Conservation (phyloP, 1,140 invertebrate species). For the Drosophila persimilis region DNA sequence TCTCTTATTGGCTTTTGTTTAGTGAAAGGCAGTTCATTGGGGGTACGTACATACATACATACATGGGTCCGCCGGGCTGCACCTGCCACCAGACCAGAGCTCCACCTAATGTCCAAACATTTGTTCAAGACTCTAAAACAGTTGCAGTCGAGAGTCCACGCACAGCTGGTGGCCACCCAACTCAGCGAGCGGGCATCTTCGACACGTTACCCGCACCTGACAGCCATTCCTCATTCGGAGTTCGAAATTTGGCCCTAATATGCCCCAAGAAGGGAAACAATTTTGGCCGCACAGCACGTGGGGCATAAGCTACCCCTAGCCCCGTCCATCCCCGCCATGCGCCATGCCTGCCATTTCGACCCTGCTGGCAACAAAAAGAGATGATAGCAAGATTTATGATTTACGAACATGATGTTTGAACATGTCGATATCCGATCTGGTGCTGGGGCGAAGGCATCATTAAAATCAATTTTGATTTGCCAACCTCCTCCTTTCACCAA, state of each 20-base stretch:
- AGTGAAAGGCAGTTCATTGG: slow-evolving; percentile 36
- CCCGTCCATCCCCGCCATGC: not conserved
- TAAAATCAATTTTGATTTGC: slow-evolving; percentile 67
- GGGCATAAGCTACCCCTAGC: slow-evolving; percentile 31
- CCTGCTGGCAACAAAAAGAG: slow-evolving; percentile 44
- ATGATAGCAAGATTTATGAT: slow-evolving; percentile 69
- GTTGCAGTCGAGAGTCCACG: slow-evolving; percentile 39
- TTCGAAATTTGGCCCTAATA: slow-evolving; percentile 35
- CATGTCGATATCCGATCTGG: slow-evolving; percentile 41
- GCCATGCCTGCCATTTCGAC: too few species aligned
- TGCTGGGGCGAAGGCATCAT: slow-evolving; percentile 47
- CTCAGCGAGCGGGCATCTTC: slow-evolving; percentile 33
- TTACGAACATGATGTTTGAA: slow-evolving; percentile 64
- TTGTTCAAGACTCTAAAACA: slow-evolving; percentile 34
- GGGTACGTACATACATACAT: too few species aligned
- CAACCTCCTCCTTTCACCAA: slow-evolving; percentile 46
- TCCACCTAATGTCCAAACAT: slow-evolving; percentile 48
- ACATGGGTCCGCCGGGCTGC: slow-evolving; percentile 25
- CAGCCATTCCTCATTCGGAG: slow-evolving; percentile 46
- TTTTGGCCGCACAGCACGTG: slow-evolving; percentile 46
- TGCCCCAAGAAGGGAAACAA: slow-evolving; percentile 30
- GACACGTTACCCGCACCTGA: slow-evolving; percentile 17
- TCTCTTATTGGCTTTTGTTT: slow-evolving; percentile 34
- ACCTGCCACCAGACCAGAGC: slow-evolving; percentile 32
- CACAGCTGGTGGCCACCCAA: slow-evolving; percentile 22